phyloP scores from a whole-genome alignment of 2,113 vertebrate species.

The Craseonycteris thonglongyai region DNA sequence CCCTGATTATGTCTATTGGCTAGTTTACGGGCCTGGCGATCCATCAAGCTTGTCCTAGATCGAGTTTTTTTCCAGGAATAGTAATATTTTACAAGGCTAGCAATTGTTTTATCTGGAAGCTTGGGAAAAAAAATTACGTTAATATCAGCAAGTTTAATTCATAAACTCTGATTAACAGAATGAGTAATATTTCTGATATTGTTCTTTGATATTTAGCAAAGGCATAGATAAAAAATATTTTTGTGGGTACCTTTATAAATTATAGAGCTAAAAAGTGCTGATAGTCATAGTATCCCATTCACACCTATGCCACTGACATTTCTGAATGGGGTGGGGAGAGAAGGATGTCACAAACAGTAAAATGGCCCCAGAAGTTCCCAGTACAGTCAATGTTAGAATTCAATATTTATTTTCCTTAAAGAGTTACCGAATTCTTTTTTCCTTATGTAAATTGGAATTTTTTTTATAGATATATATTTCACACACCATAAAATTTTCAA shows the following conservation, averaged over 20 bases:
- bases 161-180: slow-evolving; percentile 20
- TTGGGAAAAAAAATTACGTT: slow-evolving; percentile 73
- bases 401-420: neutral
- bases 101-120: slow-evolving; percentile 99
- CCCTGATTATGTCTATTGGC: slow-evolving; percentile 93
- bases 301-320: neutral
- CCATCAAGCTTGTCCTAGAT: slow-evolving; percentile 98
- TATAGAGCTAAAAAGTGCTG: neutral
- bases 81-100: slow-evolving; percentile 98
- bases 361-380: neutral
- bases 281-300: neutral
- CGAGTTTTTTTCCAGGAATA: slow-evolving; percentile 99
- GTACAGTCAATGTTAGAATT: neutral
- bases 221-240: neutral
- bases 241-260: neutral
- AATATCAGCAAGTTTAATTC: slow-evolving; percentile 26
- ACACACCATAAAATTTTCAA: neutral
- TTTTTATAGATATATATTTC: neutral
- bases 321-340: neutral
- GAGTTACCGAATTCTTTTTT: neutral
- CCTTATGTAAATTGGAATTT: neutral
- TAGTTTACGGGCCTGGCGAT: slow-evolving; percentile 95
- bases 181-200: neutral
- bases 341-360: neutral
- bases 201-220: slow-evolving; percentile 21